Evolutionary conservation across 2,797 vertebrate genomes (phyloP).

Genomic region (Paramormyrops hopkinsi): DNA sequence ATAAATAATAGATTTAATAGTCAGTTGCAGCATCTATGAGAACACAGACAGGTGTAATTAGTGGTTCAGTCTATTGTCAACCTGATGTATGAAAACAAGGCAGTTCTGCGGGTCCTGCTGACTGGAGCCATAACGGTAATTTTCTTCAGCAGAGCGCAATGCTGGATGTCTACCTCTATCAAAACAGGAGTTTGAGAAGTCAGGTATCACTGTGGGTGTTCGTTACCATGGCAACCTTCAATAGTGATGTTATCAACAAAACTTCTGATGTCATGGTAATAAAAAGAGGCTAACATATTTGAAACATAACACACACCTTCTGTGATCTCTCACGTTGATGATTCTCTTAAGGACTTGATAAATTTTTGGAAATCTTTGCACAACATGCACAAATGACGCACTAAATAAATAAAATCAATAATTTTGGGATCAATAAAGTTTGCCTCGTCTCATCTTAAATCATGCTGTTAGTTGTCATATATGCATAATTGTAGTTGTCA

Average conservation of each 20-base stretch:
- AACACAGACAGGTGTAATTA: background rate
- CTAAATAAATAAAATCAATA: background rate
- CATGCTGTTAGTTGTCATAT: background rate
- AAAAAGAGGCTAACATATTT: background rate
- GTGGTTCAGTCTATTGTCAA: slow-evolving; percentile 10
- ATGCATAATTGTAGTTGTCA: background rate
- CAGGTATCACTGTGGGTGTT: background rate
- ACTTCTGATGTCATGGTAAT: background rate
- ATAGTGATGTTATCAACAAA: background rate
- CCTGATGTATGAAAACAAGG: slow-evolving; percentile 9
- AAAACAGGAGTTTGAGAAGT: background rate
- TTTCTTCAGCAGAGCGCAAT: background rate
- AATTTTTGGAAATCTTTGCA: background rate
- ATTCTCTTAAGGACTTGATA: background rate
- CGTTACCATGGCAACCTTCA: background rate
- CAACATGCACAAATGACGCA: background rate
- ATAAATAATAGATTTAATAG: background rate
- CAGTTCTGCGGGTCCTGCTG: background rate
- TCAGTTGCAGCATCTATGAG: background rate
- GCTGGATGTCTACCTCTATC: background rate
- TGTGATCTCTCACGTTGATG: background rate
- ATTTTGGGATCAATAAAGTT: background rate
- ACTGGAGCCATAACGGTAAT: background rate
- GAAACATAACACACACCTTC: background rate
- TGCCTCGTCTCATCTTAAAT: background rate